Evolutionary conservation across 2,888 invertebrate species (phyloP).

Genomic region (Malthinus flaveolus): DNA sequence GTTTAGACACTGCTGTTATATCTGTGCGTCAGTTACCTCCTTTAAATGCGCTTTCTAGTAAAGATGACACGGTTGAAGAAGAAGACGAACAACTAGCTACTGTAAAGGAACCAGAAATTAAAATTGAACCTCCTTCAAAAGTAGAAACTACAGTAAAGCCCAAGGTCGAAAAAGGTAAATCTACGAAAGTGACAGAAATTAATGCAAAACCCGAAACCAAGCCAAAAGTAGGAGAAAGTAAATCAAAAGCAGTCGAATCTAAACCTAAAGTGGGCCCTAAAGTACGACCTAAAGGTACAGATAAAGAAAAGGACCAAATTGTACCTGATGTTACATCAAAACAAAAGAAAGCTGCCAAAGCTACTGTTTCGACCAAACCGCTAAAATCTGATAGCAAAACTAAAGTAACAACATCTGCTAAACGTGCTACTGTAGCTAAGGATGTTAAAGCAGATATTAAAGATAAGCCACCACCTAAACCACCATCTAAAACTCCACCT

Average conservation of each 20-base stretch:
- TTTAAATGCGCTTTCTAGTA: constrained; percentile 84
- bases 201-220: constrained; percentile 15
- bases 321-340: constrained; percentile 51
- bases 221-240: constrained; percentile 21
- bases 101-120: constrained; percentile 25
- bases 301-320: constrained; percentile 54
- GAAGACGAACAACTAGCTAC: constrained; percentile 57
- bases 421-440: constrained; percentile 13
- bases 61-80: constrained; percentile 84
- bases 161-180: constrained; percentile 50
- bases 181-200: constrained; percentile 23
- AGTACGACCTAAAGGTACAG: constrained; percentile 12
- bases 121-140: constrained; percentile 4
- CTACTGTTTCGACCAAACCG: constrained; percentile 35
- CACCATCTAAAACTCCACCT: constrained; percentile 31
- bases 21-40: constrained; percentile 78
- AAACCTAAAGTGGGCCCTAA: constrained; percentile 29
- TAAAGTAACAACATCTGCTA: constrained; percentile 24
- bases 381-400: constrained; percentile 16
- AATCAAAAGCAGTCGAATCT: constrained; percentile 20
- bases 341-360: constrained; percentile 37
- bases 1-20: constrained; percentile 82
- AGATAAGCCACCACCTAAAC: constrained; percentile 34
- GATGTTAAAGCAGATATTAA: constrained; percentile 31
- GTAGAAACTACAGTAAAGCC: constrained; percentile 49